phyloP scores from a whole-genome alignment of 2,113 vertebrate genomes.

The Merops nubicus region DNA sequence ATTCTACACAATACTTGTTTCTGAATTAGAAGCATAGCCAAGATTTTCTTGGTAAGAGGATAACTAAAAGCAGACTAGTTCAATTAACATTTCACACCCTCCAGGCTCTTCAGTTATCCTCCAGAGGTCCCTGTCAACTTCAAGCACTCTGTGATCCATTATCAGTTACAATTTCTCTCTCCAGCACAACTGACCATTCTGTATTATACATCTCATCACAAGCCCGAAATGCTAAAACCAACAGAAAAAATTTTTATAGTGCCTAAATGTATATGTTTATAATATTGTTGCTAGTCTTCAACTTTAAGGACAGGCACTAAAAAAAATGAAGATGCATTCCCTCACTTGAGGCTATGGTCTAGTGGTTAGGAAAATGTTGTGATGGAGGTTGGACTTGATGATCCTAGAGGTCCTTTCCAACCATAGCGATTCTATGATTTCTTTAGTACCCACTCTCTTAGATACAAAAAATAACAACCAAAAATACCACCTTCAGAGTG shows the following conservation, averaged over 20 bases:
- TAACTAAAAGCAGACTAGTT: background rate
- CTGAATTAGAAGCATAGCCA: background rate
- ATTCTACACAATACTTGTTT: background rate
- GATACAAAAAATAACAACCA: background rate
- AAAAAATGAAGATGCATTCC: background rate
- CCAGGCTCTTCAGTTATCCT: background rate
- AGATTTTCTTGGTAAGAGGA: background rate
- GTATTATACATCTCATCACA: background rate
- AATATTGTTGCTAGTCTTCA: background rate
- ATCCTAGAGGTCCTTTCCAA: too few relatives aligned
- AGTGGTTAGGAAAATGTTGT: too few relatives aligned
- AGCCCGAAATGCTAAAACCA: background rate
- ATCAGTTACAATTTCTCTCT: background rate
- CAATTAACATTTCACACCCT: background rate
- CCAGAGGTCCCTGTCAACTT: background rate
- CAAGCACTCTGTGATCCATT: background rate
- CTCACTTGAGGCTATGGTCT: too few relatives aligned
- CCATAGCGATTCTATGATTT: too few relatives aligned
- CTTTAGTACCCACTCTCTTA: too few relatives aligned
- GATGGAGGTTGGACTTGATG: too few relatives aligned
- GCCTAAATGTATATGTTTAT: background rate
- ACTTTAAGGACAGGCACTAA: background rate
- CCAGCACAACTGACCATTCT: background rate
- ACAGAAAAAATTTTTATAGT: background rate
- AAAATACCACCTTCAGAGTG: background rate